phyloP scores from a whole-genome alignment of 2,113 vertebrate genomes.

The Microcebus murinus region DNA sequence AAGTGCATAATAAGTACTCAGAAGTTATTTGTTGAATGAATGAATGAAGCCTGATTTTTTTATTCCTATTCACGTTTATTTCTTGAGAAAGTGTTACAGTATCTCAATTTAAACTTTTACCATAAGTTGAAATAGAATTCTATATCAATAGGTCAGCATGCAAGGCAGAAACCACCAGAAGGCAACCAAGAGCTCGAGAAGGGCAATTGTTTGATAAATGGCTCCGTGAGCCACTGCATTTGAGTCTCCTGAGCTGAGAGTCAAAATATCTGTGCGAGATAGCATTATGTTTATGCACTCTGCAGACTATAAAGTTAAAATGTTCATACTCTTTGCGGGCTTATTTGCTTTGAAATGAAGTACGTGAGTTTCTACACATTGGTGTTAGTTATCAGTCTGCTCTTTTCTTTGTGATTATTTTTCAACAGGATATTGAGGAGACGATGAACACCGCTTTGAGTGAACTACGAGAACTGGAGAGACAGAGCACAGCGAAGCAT shows the following conservation, averaged over 20 bases:
- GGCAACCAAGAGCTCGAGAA: background rate
- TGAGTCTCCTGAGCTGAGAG: background rate
- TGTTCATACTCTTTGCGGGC: background rate
- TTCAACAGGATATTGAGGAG: constrained; percentile 96
- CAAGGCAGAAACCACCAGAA: background rate
- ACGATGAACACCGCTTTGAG: constrained; percentile 99
- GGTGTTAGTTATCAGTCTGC: background rate
- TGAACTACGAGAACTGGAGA: constrained; percentile 96
- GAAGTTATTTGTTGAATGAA: background rate
- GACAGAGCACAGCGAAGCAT: constrained; percentile 96
- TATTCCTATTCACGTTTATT: background rate
- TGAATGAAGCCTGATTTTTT: background rate
- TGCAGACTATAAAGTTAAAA: background rate
- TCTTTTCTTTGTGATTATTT: constrained; percentile 58
- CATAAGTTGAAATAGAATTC: background rate
- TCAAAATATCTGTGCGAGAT: background rate
- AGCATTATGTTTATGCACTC: accelerated
- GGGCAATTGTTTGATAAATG: background rate
- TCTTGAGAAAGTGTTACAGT: background rate
- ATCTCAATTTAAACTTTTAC: constrained; percentile 1
- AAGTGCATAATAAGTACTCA: background rate
- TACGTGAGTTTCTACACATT: background rate
- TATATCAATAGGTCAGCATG: background rate
- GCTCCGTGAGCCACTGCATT: background rate
- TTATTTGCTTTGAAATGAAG: constrained; percentile 1